Evolutionary conservation across 1,140 invertebrate genomes (phyloP).

Genomic region (Leptoteleia sp.): DNA sequence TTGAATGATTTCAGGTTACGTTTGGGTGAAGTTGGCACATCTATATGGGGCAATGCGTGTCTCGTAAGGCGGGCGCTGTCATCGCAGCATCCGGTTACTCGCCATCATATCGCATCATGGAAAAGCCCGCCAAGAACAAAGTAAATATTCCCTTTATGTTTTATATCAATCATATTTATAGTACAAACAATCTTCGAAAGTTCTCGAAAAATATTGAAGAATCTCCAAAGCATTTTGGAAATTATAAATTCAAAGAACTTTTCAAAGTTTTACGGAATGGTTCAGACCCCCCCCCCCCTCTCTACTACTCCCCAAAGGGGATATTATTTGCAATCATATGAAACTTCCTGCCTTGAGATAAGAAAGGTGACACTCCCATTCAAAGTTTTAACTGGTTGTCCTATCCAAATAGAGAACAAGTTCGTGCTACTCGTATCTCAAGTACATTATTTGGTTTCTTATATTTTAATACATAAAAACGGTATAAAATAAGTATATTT

Average conservation of each 20-base stretch:
- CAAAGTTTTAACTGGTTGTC: constrained; percentile 11
- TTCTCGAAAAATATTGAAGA: too few relatives aligned
- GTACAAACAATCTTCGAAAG: too few relatives aligned
- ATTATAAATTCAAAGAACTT: too few relatives aligned
- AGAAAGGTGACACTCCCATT: constrained; percentile 42
- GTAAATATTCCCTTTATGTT: constrained; percentile 71
- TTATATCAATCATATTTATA: too few relatives aligned
- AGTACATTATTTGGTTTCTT: background rate
- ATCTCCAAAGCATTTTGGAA: too few relatives aligned
- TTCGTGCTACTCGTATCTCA: constrained; percentile 1
- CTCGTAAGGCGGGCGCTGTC: constrained; percentile 81
- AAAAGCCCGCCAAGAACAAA: constrained; percentile 78
- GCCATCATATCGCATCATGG: constrained; percentile 80
- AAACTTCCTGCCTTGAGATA: constrained; percentile 57
- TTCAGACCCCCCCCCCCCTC: too few relatives aligned
- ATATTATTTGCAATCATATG: constrained; percentile 26
- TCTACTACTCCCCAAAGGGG: constrained; percentile 14
- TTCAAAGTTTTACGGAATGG: too few relatives aligned
- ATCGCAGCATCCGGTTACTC: constrained; percentile 80
- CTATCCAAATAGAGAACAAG: constrained; percentile 28
- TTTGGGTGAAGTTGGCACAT: constrained; percentile 74
- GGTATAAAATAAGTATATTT: too few relatives aligned
- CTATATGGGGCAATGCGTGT: constrained; percentile 82
- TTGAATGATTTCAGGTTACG: constrained; percentile 66
- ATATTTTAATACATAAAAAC: too few relatives aligned